Evolutionary conservation across 2,888 invertebrate genomes (phyloP).

Genomic region (Psylliodes chrysocephalus): DNA sequence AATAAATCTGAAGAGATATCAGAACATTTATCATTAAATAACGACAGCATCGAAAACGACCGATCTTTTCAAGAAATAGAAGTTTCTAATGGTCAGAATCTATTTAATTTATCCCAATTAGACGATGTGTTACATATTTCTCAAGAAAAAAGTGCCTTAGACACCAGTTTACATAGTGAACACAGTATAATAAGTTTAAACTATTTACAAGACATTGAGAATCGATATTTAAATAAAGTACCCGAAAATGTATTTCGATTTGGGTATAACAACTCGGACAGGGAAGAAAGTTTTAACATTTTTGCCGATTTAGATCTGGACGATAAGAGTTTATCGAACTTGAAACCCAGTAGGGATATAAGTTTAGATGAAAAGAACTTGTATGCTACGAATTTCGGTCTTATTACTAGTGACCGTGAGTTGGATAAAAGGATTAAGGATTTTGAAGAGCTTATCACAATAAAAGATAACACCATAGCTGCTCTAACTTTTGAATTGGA

Average conservation of each 20-base stretch:
- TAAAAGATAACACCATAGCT: constrained; percentile 65
- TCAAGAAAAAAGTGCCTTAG: constrained; percentile 50
- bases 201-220: constrained; percentile 43
- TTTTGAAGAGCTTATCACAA: constrained; percentile 63
- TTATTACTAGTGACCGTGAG: constrained; percentile 38
- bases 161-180: constrained; percentile 50
- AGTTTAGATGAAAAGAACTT: constrained; percentile 43
- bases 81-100: constrained; percentile 53
- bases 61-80: constrained; percentile 62
- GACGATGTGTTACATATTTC: constrained; percentile 46
- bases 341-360: constrained; percentile 34
- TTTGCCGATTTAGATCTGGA: constrained; percentile 61
- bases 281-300: constrained; percentile 61
- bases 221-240: constrained; percentile 55
- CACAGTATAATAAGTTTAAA: constrained; percentile 50
- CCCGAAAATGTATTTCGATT: constrained; percentile 51
- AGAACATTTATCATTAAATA: constrained; percentile 50
- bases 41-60: constrained; percentile 60
- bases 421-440: constrained; percentile 57
- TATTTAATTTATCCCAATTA: constrained; percentile 38
- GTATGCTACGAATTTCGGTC: constrained; percentile 34
- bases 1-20: constrained; percentile 46
- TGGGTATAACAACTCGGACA: no score
- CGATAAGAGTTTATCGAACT: constrained; percentile 58
- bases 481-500: constrained; percentile 66